Evolutionary conservation across 2,888 invertebrate genomes (phyloP).

Genomic region (Epinotia ramella): DNA sequence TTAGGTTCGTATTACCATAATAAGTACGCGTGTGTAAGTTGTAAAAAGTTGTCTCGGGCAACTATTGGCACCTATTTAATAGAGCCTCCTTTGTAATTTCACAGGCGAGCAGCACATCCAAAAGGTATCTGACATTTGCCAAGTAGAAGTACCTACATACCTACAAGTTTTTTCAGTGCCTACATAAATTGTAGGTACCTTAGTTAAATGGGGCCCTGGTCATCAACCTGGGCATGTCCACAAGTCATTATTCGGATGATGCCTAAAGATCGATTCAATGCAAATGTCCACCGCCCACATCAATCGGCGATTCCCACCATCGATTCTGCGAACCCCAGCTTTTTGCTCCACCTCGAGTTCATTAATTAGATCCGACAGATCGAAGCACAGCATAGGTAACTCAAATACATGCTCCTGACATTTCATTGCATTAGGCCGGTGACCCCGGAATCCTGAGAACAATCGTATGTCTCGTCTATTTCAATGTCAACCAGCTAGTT

Average conservation of each 20-base stretch:
- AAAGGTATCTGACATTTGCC: background rate
- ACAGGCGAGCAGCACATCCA: background rate
- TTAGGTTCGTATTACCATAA: conserved; percentile 6
- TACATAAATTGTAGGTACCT: conserved; percentile 12
- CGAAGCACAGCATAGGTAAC: conserved; percentile 52
- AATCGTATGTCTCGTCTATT: conserved; percentile 49
- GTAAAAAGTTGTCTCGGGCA: background rate
- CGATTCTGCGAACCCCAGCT: conserved; percentile 56
- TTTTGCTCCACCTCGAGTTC: conserved; percentile 69
- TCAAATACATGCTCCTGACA: conserved; percentile 68
- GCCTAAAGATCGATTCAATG: conserved; percentile 78
- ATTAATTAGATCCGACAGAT: conserved; percentile 76
- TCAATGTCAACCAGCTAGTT: conserved; percentile 40
- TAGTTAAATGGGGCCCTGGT: conserved; percentile 53
- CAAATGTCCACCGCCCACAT: conserved; percentile 75
- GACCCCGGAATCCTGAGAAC: conserved; percentile 77
- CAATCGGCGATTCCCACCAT: conserved; percentile 74
- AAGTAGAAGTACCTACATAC: background rate
- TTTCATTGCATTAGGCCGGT: conserved; percentile 69
- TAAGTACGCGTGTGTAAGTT: background rate
- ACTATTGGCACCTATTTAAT: background rate
- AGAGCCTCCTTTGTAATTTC: background rate
- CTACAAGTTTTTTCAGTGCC: conserved; percentile 3
- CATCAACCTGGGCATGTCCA: conserved; percentile 64
- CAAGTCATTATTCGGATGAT: conserved; percentile 71